Base-by-base conservation (phyloP, 2,797 vertebrate genomes). In the Aldrovandia affinis region DNA sequence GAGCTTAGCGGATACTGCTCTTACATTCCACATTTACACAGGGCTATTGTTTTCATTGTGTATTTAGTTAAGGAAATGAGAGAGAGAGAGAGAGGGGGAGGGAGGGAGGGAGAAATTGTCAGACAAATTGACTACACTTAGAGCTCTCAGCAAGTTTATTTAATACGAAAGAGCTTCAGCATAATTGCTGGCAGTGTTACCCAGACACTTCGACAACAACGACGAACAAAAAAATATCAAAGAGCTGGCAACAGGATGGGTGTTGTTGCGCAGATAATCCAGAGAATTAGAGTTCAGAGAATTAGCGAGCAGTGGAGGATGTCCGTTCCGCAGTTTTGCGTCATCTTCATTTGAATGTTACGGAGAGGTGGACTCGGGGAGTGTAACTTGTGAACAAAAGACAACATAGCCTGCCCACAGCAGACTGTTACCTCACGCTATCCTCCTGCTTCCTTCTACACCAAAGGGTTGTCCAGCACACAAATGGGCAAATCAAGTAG, bases 311-410 rank as follows among this genome's bases (percentile, higher is more conserved):
- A 73, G 39, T 39, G 30, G 18, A 47, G 39, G 73, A 22, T 47
- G 42, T 77, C 42, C 47, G 70, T 77, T 77, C 25, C 22, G 22
- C 8, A 44, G 42, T n/a, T n/a, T 2, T 77, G 42, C 22, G 42
- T 77, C 73, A 77, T 77, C 20, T 9, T 47, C 22, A 77, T 47
- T 25, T 44, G 25, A 42, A 2, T 36, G 44, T 77, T 77, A 77
- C 47, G 22, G 12, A 42, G 36, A 89, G 81, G 86, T 90, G 93
- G 92, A 93, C 92, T 15, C 73, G 55, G 44, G 0, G 42, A 80
- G 86, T 83, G 54, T 22, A 8, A 22, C 3, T 15, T 81, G 78
- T 86, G 83, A 86, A 81, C 82, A 81, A 83, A 73, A 36, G 68
- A 18, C 18, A 28, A 59, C 81, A n/a, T 75, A 78, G 33, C 57